A percentile compares a stretch with the other conserved stretches of the same genome.
These are phyloP conservation scores for Neomorphus geoffroyi DNA, from an alignment of 2,797 vertebrate species.

Conservation along the genomic window DNA sequence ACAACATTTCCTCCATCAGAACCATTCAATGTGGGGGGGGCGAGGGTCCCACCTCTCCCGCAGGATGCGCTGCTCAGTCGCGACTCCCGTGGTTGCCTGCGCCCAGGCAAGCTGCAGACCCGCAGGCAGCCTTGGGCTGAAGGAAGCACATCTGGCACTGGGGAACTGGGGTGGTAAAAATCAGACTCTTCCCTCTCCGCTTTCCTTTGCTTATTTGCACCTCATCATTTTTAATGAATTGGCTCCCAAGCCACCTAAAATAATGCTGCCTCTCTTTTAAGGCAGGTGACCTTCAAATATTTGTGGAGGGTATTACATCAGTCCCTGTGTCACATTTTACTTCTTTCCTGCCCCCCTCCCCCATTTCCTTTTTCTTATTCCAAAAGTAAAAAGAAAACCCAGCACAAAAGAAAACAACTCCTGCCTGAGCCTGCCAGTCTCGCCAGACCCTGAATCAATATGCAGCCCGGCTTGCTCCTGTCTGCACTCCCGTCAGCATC, in stretches of 20 bases:
- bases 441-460: constrained; percentile 43
- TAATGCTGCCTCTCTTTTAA: not conserved
- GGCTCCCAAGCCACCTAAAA: not conserved
- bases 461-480: constrained; percentile 5
- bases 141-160: not conserved
- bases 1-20: not conserved
- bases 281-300: constrained; percentile 15
- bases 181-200: not conserved
- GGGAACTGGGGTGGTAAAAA: not conserved
- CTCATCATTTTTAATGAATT: not conserved
- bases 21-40: rapidly evolving
- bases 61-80: no score
- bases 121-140: not conserved
- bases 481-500: not conserved
- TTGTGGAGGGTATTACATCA: not conserved
- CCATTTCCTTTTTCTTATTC: constrained; percentile 18
- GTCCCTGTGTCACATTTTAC: not conserved
- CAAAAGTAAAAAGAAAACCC: constrained; percentile 2
- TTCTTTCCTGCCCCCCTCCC: not conserved
- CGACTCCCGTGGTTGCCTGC: no score
- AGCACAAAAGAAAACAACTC: constrained; percentile 25
- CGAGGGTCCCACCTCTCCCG: rapidly evolving
- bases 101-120: no score
- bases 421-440: not conserved
- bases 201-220: not conserved